Conservation (phyloP, 2,113 vertebrate genomes). For the Echinops telfairi region DNA sequence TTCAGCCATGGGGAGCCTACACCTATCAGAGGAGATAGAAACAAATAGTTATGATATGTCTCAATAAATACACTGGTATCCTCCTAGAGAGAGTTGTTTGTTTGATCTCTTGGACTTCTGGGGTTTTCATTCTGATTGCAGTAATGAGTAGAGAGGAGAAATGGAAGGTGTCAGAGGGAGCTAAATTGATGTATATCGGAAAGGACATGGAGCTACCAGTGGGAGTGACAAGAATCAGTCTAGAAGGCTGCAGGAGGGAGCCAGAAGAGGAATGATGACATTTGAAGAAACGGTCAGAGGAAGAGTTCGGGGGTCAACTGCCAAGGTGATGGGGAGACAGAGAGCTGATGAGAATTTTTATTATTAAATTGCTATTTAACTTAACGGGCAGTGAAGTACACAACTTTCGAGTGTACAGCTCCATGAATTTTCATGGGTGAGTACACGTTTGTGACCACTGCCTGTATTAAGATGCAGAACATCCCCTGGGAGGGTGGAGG, state of each 20-base stretch:
- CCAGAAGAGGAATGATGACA: neutral
- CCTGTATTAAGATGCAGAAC: neutral
- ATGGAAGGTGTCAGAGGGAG: slow-evolving; percentile 6
- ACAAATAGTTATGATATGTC: neutral
- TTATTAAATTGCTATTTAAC: neutral
- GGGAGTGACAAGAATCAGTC: slow-evolving; percentile 38
- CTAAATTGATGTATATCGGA: neutral
- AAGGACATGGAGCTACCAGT: slow-evolving; percentile 26
- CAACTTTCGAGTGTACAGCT: neutral
- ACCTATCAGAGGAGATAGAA: slow-evolving; percentile 23
- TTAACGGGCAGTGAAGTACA: neutral
- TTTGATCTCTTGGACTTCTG: slow-evolving; percentile 51
- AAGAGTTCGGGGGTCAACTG: neutral
- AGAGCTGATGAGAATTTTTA: neutral
- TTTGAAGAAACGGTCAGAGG: slow-evolving; percentile 5
- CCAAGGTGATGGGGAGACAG: neutral
- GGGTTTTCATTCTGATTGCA: slow-evolving; percentile 38
- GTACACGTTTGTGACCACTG: neutral
- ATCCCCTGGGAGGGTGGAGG: too few relatives aligned
- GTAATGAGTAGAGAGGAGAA: slow-evolving; percentile 23
- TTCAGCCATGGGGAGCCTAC: neutral
- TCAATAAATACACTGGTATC: neutral
- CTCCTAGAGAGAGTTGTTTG: slow-evolving; percentile 52
- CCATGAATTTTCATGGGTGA: slow-evolving; percentile 18
- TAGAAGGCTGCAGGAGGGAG: neutral